Evolutionary conservation across 1,140 invertebrate genomes (phyloP), one percentile per base, ranked within the genome.

Genomic region (Pseudomyrmex cubaensis): DNA sequence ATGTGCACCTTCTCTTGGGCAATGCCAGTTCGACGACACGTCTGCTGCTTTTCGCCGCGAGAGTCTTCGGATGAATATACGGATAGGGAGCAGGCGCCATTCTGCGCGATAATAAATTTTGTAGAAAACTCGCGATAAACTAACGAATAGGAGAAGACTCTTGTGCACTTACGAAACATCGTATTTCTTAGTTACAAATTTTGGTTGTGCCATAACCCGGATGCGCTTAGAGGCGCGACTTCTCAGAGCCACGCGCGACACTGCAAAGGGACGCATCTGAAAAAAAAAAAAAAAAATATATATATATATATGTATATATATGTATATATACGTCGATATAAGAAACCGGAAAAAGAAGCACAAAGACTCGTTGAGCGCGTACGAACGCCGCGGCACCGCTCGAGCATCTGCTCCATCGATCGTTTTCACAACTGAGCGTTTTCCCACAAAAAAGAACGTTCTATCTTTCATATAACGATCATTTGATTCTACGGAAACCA

Each of bases 151-250:
- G 20, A 63, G 59, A 63, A 62, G 46, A 70, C 64, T 52, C 62
- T 54, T 76, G 56, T 78, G 63, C 69, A 89, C 91, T 93, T 87
- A 93, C 93, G 72, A 48, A 7, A 82, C 63, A 52, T 88, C 78
- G 74, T 90, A 92, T 88, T 91, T 93, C 82, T 92, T 91, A n/a
- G 44, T 89, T 48, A 90, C n/a, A 67, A 64, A 61, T 59, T 89
- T 83, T 2, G 93, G 92, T n/a, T 82, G 82, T 8, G 93, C 91
- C 92, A 93, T 92, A 67, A 90, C 88, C 82, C 89, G 91, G 73
- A 92, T 90, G 46, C 93, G 89, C 75, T 89, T 92, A 50, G 89
- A 90, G 0, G 91, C 75, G 0, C 80, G 88, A 20, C 86, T 82
- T 73, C n/a, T 90, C 5, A 92, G 77, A 15, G 92, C 91, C 0